Base-by-base conservation (phyloP, 2,888 invertebrate genomes). In the Erebia epiphron region DNA sequence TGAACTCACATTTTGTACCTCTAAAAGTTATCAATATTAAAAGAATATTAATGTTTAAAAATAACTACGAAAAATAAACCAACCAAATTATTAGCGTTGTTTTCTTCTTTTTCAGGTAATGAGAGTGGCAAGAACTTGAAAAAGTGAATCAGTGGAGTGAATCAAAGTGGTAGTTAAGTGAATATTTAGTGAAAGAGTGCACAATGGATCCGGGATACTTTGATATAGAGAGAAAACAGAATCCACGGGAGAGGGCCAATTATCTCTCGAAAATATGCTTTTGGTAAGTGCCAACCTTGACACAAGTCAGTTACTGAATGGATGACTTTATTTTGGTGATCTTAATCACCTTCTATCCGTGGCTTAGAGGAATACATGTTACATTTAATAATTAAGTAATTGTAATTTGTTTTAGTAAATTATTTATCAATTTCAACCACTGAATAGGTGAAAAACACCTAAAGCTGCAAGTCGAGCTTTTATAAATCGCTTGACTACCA, bases 191-290 rank as follows among this genome's bases (percentile, higher is more conserved):
- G 60, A 60, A n/a, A 16, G 26, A 58, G 46, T 49, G 67, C 67
- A 43, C 66, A 9, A 94, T 94, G 94, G 94, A 94, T 82, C 93
- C 93, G 0, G 94, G 93, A 0, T 93, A 93, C 75, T 91, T 89
- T 72, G 92, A 95, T 81, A 89, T 82, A 8, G 89, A 90, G 73
- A 86, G 94, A 78, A 86, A 94, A 80, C 84, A 89, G 77, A 96
- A 96, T 88, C 96, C 96, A 2, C 91, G 95, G 74, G 94, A 95
- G 79, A 94, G 80, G 7, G 95, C 96, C 3, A 96, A 95, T 83
- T 77, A 93, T 18, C 77, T 96, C 35, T 96, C 96, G 5, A 93
- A 95, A 75, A 86, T 95, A 78, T 94, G 94, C 73, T 96, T 95
- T 85, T 95, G 95, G 96, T 97, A 87, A 91, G 95, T 77, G 58